Percentiles rank a stretch among this genome's conserved stretches.
Conservation (phyloP, 30 jellyfish, hydroid and myxozoan genomes). For the Cassiopea andromeda region DNA sequence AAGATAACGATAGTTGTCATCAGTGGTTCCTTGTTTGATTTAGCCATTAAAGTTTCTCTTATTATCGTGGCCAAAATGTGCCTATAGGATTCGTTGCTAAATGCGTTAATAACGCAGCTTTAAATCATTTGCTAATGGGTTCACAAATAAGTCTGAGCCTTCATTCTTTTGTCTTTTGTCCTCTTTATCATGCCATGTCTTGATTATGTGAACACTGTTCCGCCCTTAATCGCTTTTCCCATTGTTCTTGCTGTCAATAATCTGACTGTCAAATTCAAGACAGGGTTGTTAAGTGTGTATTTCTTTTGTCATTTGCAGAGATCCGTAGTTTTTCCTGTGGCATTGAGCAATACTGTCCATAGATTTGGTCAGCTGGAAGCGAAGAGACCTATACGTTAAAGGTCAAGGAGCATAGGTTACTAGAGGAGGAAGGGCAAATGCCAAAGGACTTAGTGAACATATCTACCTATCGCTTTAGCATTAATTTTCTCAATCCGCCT, state of each 20-base stretch:
- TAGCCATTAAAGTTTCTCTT: not conserved
- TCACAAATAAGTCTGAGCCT: constrained; percentile 48
- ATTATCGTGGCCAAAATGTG: constrained; percentile 6
- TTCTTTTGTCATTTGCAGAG: constrained; percentile 50
- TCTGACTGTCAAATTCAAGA: constrained; percentile 33
- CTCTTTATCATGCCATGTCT: constrained; percentile 51
- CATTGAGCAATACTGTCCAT: not conserved
- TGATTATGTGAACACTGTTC: constrained; percentile 58
- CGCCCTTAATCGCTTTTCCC: constrained; percentile 60
- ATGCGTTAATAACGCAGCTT: constrained; percentile 30
- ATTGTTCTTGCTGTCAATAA: constrained; percentile 55
- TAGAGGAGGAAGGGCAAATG: constrained; percentile 25
- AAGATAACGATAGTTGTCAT: constrained; percentile 10
- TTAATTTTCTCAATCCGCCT: constrained; percentile 41
- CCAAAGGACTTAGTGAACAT: constrained; percentile 11
- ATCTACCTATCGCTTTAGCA: not conserved
- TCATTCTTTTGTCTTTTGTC: constrained; percentile 71
- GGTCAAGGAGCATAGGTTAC: constrained; percentile 20
- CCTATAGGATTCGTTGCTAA: not conserved
- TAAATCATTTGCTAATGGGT: constrained; percentile 59
- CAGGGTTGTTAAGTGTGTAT: constrained; percentile 57
- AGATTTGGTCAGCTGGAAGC: not conserved
- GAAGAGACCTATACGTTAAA: not conserved
- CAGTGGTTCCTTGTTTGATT: not conserved
- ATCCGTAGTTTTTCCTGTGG: constrained; percentile 17